phyloP scores from a whole-genome alignment of 2,113 vertebrate species.

The Chunga burmeisteri region DNA sequence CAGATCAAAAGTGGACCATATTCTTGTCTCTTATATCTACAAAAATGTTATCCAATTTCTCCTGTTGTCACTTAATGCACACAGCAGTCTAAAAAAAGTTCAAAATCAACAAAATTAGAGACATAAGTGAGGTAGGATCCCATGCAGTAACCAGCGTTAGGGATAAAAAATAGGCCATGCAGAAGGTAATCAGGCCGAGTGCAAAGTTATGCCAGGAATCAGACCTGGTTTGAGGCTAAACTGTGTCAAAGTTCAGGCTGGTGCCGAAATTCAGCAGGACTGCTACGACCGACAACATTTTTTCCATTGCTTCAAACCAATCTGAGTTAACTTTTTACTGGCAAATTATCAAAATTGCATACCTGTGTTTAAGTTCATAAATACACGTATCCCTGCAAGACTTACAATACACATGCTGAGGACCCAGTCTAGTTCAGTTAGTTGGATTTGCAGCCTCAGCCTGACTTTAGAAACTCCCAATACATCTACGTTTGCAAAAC shows the following conservation, averaged over 20 bases:
- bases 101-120: background rate
- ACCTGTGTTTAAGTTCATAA: background rate
- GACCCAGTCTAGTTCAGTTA: background rate
- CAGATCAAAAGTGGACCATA: background rate
- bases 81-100: background rate
- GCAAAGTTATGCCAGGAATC: background rate
- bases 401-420: background rate
- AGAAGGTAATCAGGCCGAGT: background rate
- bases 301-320: background rate
- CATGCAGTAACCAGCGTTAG: background rate
- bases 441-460: background rate
- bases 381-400: background rate
- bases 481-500: accelerated
- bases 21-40: background rate
- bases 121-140: background rate
- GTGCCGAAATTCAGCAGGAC: background rate
- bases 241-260: background rate
- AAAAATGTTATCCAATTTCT: background rate
- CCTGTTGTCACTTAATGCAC: background rate
- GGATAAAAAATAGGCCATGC: background rate
- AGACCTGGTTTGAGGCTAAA: background rate
- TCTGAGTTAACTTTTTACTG: background rate
- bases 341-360: background rate
- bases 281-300: background rate
- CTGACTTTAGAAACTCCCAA: background rate